phyloP scores from a whole-genome alignment of 2,113 vertebrate species.

The Siphamia tubifer region DNA sequence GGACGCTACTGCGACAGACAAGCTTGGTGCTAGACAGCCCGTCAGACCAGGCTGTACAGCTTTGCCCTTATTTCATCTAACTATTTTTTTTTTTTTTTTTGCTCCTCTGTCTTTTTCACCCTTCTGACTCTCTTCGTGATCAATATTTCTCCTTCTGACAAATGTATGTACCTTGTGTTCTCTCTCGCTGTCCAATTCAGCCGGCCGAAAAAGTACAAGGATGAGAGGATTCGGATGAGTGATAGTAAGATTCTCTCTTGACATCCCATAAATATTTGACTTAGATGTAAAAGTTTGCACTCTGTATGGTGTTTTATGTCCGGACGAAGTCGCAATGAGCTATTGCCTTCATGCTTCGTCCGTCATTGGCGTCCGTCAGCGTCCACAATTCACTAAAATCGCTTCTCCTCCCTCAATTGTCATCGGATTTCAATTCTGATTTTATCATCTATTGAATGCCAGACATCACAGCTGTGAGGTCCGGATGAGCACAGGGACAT shows the following conservation, averaged over 20 bases:
- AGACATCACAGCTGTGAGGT: too few species aligned
- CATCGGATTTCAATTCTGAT: too few species aligned
- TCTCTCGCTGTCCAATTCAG: neutral
- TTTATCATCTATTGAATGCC: too few species aligned
- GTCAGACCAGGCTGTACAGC: conserved; percentile 53
- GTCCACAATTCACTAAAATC: too few species aligned
- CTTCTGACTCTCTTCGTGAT: conserved; percentile 20
- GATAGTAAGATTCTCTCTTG: neutral
- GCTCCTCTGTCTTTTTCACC: neutral
- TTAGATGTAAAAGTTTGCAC: neutral
- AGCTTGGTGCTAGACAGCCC: conserved; percentile 60
- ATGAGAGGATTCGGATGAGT: too few species aligned
- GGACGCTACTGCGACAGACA: conserved; percentile 57
- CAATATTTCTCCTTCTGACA: conserved; percentile 41
- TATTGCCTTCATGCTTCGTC: too few species aligned
- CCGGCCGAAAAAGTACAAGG: neutral
- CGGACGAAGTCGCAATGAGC: too few species aligned
- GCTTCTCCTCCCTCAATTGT: too few species aligned
- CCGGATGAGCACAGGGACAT: too few species aligned
- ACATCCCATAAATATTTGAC: conserved; percentile 1
- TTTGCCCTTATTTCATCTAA: conserved; percentile 60
- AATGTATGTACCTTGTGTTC: conserved; percentile 10
- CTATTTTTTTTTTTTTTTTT: conserved; percentile 25
- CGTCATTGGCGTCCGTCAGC: too few species aligned
- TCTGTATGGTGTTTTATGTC: neutral